Percentiles rank a stretch among this genome's conserved stretches.
Conservation (phyloP, 2,113 vertebrate genomes). For the Gymnobelideus leadbeateri region DNA sequence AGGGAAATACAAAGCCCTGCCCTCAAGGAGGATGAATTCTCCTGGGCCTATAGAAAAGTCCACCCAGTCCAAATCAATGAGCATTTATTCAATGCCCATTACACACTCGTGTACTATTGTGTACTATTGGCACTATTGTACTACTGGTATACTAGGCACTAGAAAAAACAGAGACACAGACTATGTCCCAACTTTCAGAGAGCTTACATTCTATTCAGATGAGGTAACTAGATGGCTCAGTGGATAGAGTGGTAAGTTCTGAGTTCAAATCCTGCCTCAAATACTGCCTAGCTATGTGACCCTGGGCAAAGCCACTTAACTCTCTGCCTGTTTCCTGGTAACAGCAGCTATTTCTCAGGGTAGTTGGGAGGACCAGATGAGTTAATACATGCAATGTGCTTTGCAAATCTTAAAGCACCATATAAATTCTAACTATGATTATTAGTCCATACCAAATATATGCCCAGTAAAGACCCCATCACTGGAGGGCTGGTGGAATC, state of each 20-base stretch:
- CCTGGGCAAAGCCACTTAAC: not conserved
- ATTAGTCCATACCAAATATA: not conserved
- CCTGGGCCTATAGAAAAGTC: not conserved
- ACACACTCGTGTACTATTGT: too few relatives aligned
- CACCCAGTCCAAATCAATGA: not conserved
- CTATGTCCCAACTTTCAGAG: too few relatives aligned
- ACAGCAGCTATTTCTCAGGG: not conserved
- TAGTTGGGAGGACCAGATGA: too few relatives aligned
- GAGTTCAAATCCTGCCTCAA: too few relatives aligned
- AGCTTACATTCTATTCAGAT: not conserved
- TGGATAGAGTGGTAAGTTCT: not conserved
- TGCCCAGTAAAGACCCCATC: not conserved
- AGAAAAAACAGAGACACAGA: too few relatives aligned
- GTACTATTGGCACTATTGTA: too few relatives aligned
- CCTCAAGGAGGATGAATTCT: not conserved
- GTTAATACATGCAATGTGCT: too few relatives aligned
- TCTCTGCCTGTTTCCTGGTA: not conserved
- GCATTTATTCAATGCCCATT: not conserved
- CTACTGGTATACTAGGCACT: not conserved
- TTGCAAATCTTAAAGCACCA: not conserved
- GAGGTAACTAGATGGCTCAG: not conserved
- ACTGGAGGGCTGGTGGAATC: not conserved
- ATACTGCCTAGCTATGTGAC: not conserved
- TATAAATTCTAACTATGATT: not conserved
- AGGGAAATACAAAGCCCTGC: not conserved